Evolutionary conservation across 2,888 invertebrate genomes (phyloP).

Genomic region (Phymatocera aterrima): DNA sequence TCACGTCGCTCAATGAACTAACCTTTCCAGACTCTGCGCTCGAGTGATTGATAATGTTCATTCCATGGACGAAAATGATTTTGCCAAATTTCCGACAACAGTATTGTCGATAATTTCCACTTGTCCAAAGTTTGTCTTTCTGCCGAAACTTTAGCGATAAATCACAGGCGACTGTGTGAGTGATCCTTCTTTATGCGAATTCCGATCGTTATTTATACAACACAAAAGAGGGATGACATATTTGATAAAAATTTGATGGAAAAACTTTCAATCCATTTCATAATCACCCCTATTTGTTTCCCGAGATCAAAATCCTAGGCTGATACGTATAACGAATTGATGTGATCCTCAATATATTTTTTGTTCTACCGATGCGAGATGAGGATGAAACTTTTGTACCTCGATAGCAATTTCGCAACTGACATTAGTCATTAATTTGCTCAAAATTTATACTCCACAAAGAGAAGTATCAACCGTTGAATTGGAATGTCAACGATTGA

Average conservation of each 20-base stretch:
- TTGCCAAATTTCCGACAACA: neutral
- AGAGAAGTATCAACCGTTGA: too few species aligned
- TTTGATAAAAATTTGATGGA: neutral
- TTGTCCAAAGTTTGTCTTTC: neutral
- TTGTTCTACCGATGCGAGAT: neutral
- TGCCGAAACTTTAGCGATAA: neutral
- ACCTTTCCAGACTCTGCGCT: neutral
- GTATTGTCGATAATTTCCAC: neutral
- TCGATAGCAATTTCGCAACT: too few species aligned
- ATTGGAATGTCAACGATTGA: too few species aligned
- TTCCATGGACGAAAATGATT: neutral
- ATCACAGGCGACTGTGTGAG: neutral
- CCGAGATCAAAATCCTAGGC: neutral
- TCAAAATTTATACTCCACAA: too few species aligned
- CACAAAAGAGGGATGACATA: neutral
- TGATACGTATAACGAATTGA: neutral
- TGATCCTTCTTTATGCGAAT: neutral
- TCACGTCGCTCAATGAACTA: neutral
- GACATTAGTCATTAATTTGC: too few species aligned
- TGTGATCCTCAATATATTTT: neutral
- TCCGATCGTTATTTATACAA: neutral
- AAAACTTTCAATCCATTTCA: neutral
- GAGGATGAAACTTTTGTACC: neutral
- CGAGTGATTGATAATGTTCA: conserved; percentile 5
- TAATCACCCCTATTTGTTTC: neutral